Evolutionary conservation across 1,140 invertebrate genomes (phyloP), one percentile per base, ranked within the genome.

Genomic region (Lucilia sericata): DNA sequence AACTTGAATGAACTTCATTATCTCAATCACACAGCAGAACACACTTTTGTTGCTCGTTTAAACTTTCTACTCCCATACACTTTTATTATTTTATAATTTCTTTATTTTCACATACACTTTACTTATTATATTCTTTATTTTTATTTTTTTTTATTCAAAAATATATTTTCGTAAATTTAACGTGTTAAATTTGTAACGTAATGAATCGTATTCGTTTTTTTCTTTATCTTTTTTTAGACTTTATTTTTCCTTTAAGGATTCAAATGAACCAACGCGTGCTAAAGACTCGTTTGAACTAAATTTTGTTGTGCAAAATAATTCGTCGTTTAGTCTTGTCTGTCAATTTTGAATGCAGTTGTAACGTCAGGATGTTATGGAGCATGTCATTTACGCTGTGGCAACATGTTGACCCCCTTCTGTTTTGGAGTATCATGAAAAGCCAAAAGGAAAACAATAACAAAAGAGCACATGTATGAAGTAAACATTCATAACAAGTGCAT

Each of bases 271-370:
- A 49, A 51, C 42, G 42, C 76, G 76, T 80, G 42, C 76, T 49
- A 80, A 80, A n/a, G 76, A 21, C 47, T 80, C 76, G 47, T 70
- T 70, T 70, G 5, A 70, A 70, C 65, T 70, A n/a, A 70, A 70
- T 70, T 70, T 19, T 42, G 42, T 42, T 42, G 42, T 42, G 42
- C 42, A 70, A 70, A 70, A 70, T 5, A 21, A 21, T 30, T 5
- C n/a, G 21, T 21, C 65, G 21, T 14, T n/a, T 60, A 14, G 14
- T 60, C 5, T n/a, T n/a, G 17, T n/a, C 65, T 19, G 19, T 25
- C 13, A 21, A 19, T 70, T 21, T 21, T 21, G 65, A 70, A 70
- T 70, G 65, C 65, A 70, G 19, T 70, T 70, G n/a, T 70, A 70
- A 70, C 65, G 21, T 19, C 65, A 70, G 9, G 9, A 70, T 25